Conservation (phyloP, 2,113 vertebrate species). For the Atractosteus spatula region DNA sequence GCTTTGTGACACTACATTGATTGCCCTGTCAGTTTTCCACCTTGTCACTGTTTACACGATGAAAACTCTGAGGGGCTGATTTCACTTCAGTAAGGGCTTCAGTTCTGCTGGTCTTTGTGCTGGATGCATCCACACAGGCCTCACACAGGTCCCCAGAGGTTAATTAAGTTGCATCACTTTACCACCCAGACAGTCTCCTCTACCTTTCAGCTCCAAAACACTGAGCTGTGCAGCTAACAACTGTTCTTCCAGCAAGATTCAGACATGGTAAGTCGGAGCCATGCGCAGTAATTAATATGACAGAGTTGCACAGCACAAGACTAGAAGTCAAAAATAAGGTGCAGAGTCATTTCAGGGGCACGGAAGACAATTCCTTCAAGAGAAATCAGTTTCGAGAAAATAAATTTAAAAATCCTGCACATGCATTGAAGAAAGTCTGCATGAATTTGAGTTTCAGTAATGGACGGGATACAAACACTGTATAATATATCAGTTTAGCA, state of each 20-base stretch:
- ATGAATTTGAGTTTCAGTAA: no score
- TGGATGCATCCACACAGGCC: conserved; percentile 32
- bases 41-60: neutral
- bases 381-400: no score
- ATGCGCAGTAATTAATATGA: conserved; percentile 63
- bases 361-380: no score
- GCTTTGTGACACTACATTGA: neutral
- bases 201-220: conserved; percentile 25
- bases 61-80: neutral
- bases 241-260: conserved; percentile 31
- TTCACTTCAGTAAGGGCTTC: no score
- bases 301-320: conserved; percentile 41
- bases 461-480: no score
- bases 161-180: conserved; percentile 62
- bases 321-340: conserved; percentile 34
- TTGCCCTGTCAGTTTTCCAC: neutral
- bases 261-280: conserved; percentile 40
- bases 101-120: conserved; percentile 25
- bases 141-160: conserved; percentile 56
- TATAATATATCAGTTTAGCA: no score
- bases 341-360: conserved; percentile 2
- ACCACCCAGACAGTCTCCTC: conserved; percentile 40
- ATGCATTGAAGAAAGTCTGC: no score
- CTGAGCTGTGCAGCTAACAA: conserved; percentile 46
- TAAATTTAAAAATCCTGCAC: no score